Evolutionary conservation across 2,113 vertebrate genomes (phyloP).

Genomic region (Castor canadensis): DNA sequence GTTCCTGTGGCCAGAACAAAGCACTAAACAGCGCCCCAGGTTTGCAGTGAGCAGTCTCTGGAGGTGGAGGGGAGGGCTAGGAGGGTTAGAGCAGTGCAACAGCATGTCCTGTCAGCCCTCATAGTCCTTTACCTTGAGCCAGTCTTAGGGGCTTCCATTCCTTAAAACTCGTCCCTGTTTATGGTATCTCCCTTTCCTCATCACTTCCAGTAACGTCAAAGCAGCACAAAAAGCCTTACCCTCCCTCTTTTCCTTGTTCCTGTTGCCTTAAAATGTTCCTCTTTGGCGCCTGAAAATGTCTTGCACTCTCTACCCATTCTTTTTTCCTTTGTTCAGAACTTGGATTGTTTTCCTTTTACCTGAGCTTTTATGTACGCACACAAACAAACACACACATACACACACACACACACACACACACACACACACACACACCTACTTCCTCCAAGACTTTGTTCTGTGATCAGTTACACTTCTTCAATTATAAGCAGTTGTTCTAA

Average conservation of each 20-base stretch:
- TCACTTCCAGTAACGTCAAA: background rate
- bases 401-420: background rate
- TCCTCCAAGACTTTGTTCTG: background rate
- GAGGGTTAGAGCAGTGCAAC: background rate
- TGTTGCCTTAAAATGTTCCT: background rate
- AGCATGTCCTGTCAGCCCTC: background rate
- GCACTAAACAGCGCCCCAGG: background rate
- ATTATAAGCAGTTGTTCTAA: background rate
- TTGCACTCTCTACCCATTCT: background rate
- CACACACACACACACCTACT: background rate
- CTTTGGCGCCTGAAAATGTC: background rate
- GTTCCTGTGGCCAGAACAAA: background rate
- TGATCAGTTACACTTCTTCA: background rate
- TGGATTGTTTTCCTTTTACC: constrained; percentile 9
- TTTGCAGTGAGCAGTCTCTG: background rate
- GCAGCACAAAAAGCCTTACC: background rate
- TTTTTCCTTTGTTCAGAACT: background rate
- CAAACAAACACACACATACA: background rate
- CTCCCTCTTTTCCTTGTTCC: background rate
- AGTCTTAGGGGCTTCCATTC: background rate
- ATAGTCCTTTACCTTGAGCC: background rate
- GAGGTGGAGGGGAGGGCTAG: background rate
- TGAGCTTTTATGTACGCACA: background rate
- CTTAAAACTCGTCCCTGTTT: background rate
- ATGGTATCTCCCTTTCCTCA: background rate